Percentiles rank a stretch among this genome's conserved stretches.
Conservation (phyloP, 2,888 invertebrate species). For the Eupithecia dodoneata region DNA sequence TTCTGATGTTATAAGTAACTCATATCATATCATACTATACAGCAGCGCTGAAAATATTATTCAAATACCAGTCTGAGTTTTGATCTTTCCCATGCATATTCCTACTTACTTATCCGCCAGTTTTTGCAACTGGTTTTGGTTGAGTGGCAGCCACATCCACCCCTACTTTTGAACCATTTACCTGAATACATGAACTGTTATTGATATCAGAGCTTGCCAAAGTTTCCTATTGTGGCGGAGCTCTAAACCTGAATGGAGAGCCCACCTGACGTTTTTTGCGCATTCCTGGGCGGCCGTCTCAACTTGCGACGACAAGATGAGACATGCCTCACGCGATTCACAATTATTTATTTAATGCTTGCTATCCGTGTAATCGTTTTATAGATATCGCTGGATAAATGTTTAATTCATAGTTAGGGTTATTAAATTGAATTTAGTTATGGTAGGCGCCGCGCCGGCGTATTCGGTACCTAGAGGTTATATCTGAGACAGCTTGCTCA, state of each 20-base stretch:
- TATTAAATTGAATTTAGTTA: not conserved
- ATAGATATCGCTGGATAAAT: conserved; percentile 24
- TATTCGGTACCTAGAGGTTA: not conserved
- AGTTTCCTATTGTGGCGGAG: conserved; percentile 7
- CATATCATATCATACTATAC: too few relatives aligned
- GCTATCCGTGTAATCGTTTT: conserved; percentile 47
- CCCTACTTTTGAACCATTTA: not conserved
- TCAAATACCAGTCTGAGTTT: not conserved
- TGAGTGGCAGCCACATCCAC: not conserved
- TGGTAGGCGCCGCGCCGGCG: conserved; percentile 23
- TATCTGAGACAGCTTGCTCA: not conserved
- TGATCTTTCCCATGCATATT: not conserved
- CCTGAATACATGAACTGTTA: conserved; percentile 2
- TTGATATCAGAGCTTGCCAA: conserved; percentile 4
- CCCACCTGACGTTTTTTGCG: conserved; percentile 54
- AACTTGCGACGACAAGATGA: conserved; percentile 73
- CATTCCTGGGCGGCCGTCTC: conserved; percentile 49
- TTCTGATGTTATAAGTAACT: too few relatives aligned
- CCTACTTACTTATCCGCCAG: not conserved
- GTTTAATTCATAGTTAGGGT: conserved; percentile 7
- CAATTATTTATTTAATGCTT: conserved; percentile 46
- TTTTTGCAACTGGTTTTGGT: not conserved
- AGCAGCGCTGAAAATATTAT: not conserved
- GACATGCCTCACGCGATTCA: conserved; percentile 63
- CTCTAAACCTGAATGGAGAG: conserved; percentile 16